Evolutionary conservation across 2,797 vertebrate genomes (phyloP), one percentile per base, ranked within the genome.

Genomic region (Ceryle rudis): DNA sequence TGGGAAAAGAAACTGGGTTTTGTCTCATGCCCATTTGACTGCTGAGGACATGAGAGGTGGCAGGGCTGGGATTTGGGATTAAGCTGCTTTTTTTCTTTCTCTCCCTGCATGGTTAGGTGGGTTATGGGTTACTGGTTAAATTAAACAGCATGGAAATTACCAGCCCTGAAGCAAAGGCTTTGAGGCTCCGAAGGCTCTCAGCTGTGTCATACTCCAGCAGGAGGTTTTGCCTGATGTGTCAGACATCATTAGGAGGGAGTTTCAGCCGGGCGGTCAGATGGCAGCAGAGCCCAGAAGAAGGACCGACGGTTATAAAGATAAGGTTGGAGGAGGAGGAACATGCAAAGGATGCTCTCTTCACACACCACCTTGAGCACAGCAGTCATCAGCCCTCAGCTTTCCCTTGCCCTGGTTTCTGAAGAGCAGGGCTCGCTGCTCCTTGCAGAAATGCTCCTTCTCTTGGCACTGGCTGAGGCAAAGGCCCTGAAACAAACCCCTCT

Each of bases 131-230:
- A 33, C 61, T 31, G 35, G 73, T 78, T 81, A 58, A 74, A 71
- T 93, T 71, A 52, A 92, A 71, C 33, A 52, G 89, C 22, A 22
- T 47, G 65, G 62, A 79, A 77, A 67, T 67, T 28, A 39, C 55
- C 86, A 65, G 47, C 52, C 79, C 61, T 22, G 49, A 52, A 77
- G 80, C 41, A 23, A 73, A 64, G 80, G 26, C 64, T 85, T 46
- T 22, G 70, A 44, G 75, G n/a, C 26, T 18, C 54, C 23, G 1
- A 6, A 17, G 65, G 70, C 67, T 75, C 55, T 46, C 37, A 1
- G 41, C 81, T 70, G 31, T 33, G 60, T 37, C 81, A 73, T 37
- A 7, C 11, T 52, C 33, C 78, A 61, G 80, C 39, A n/a, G 87
- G 55, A 54, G 67, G 49, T 46, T 67, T 29, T 77, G 58, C 75